phyloP scores from a whole-genome alignment of 2,797 vertebrate species.

The Pygocentrus nattereri region DNA sequence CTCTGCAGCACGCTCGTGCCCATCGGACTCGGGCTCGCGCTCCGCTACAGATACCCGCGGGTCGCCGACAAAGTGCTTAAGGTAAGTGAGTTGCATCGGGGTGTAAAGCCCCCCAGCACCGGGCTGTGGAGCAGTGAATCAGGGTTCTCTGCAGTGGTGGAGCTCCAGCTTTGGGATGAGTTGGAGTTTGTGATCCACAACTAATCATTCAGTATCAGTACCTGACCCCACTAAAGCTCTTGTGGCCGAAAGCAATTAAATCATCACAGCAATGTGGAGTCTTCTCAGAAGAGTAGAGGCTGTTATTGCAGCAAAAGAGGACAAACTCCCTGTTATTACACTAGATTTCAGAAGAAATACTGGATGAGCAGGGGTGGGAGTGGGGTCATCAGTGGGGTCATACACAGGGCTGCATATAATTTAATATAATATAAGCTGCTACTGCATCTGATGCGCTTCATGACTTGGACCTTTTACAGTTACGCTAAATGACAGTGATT shows the following conservation, averaged over 20 bases:
- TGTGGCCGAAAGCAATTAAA: not conserved
- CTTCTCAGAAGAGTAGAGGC: no score
- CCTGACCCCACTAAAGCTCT: not conserved
- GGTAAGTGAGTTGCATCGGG: constrained; percentile 73
- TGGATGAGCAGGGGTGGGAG: no score
- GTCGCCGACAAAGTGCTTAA: constrained; percentile 90
- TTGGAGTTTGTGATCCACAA: not conserved
- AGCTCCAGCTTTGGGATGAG: not conserved
- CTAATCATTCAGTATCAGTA: not conserved
- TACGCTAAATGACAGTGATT: no score
- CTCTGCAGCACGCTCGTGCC: constrained; percentile 95
- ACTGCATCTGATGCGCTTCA: no score
- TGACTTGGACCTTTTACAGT: no score
- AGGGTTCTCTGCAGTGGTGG: not conserved
- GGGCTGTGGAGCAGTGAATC: not conserved
- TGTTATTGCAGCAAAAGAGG: no score
- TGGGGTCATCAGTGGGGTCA: no score
- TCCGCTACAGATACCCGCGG: constrained; percentile 86
- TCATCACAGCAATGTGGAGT: not conserved
- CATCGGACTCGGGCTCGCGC: constrained; percentile 89
- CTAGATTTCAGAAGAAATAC: no score
- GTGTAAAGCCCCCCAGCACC: not conserved
- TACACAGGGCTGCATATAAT: no score
- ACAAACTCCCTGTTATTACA: no score
- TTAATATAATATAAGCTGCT: no score